These are phyloP conservation scores for Palythoa caribaeorum DNA, from an alignment of 92 coral and sea anemone species.

Conservation along the genomic window DNA sequence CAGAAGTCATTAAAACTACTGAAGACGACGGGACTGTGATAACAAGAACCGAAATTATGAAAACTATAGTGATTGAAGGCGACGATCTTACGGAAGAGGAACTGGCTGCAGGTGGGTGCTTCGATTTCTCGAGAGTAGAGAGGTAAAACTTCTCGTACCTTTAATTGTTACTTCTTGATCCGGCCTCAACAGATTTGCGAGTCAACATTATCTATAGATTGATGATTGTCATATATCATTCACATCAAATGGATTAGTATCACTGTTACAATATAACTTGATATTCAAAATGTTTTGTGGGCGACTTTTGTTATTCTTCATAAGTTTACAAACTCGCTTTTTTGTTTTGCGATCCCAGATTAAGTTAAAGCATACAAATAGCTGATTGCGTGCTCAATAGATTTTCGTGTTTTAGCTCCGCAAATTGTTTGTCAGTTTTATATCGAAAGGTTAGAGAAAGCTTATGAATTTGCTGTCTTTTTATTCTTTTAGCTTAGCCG, in stretches of 20 bases:
- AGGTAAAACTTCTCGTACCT: not conserved
- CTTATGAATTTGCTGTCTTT: too few relatives aligned
- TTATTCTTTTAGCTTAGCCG: too few relatives aligned
- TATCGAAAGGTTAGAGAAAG: too few relatives aligned
- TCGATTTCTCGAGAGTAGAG: not conserved
- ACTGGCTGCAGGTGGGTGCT: conserved; percentile 19
- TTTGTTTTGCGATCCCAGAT: too few relatives aligned
- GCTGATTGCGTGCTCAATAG: too few relatives aligned
- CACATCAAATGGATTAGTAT: not conserved
- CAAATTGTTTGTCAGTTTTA: too few relatives aligned
- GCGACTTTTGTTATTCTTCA: not conserved
- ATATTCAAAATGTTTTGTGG: not conserved
- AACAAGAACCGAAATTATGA: conserved; percentile 28
- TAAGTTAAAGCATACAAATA: too few relatives aligned
- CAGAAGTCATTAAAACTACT: conserved; percentile 29
- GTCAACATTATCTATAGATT: not conserved
- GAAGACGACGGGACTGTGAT: conserved; percentile 20
- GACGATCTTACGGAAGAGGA: conserved; percentile 33
- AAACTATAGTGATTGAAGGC: conserved; percentile 34
- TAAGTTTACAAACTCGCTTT: too few relatives aligned
- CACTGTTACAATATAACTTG: too few relatives aligned
- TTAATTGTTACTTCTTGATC: not conserved
- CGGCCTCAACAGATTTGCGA: not conserved
- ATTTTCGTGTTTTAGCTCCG: too few relatives aligned
- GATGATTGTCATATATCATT: not conserved